Conservation (phyloP, 2,113 vertebrate species). For the Ranitomeya variabilis region DNA sequence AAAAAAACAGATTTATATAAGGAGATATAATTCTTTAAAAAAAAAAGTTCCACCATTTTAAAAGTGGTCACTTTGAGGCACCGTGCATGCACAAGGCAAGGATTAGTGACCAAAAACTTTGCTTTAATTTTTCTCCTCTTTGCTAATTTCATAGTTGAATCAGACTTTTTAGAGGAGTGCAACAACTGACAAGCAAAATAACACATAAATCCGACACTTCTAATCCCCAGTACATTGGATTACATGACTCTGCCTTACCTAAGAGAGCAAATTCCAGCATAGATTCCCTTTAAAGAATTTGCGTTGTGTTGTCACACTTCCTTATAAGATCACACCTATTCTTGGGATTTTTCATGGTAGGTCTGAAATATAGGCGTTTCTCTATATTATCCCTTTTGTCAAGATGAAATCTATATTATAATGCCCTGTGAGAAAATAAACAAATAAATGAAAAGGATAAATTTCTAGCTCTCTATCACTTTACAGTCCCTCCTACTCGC, state of each 20-base stretch:
- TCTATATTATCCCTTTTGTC: constrained; percentile 31
- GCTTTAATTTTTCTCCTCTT: background rate
- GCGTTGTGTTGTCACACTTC: constrained; percentile 32
- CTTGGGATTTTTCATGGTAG: constrained; percentile 3
- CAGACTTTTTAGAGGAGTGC: background rate
- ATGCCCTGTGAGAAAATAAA: constrained; percentile 46
- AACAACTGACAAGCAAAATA: constrained; percentile 6
- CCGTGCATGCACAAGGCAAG: background rate
- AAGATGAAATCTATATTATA: constrained; percentile 52
- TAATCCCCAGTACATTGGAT: background rate
- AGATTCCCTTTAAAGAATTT: constrained; percentile 9
- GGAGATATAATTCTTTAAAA: too few relatives aligned
- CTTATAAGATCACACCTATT: background rate
- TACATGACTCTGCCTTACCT: background rate
- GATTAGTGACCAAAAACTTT: background rate
- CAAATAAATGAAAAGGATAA: constrained; percentile 9
- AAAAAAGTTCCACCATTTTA: background rate
- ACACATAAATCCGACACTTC: constrained; percentile 2
- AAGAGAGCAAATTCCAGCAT: constrained; percentile 20
- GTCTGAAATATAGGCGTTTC: constrained; percentile 39
- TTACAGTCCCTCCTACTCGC: constrained; percentile 19
- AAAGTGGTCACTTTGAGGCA: background rate
- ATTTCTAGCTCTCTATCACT: constrained; percentile 36
- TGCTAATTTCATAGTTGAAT: background rate
- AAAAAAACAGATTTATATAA: background rate